These are phyloP conservation scores for Lordiphosa mommai DNA, from an alignment of 1,140 invertebrate species.

Conservation along the genomic window DNA sequence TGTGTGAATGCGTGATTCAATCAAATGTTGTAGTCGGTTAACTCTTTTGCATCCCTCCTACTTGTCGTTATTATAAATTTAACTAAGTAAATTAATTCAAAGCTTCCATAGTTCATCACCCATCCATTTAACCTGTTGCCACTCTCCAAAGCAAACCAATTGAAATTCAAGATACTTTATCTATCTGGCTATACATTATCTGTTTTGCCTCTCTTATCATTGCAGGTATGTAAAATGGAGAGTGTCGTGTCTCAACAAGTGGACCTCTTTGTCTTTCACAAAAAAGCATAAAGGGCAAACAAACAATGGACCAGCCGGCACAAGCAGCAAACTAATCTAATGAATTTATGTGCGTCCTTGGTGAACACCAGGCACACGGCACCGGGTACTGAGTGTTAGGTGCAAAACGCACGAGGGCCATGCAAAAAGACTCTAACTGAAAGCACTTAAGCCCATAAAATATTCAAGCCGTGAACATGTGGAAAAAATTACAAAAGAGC, in stretches of 20 bases:
- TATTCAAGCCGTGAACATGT: constrained; percentile 74
- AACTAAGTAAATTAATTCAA: no score
- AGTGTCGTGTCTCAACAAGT: constrained; percentile 28
- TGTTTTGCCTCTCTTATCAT: constrained; percentile 15
- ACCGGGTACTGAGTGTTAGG: constrained; percentile 26
- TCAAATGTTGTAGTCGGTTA: no score
- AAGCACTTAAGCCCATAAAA: constrained; percentile 77
- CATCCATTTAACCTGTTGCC: no score
- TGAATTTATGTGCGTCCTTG: constrained; percentile 64
- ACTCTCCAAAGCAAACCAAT: no score
- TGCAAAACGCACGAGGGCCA: constrained; percentile 48
- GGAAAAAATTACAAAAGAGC: constrained; percentile 60
- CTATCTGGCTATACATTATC: not conserved
- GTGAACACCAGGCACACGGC: not conserved
- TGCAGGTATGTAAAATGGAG: constrained; percentile 31
- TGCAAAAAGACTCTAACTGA: constrained; percentile 60
- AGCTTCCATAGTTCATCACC: no score
- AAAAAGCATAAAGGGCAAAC: constrained; percentile 2
- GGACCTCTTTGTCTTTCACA: not conserved
- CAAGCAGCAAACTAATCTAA: constrained; percentile 52
- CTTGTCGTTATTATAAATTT: no score
- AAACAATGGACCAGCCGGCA: constrained; percentile 26
- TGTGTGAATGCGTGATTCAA: no score
- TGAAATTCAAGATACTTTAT: no score
- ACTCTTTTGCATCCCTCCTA: no score